Evolutionary conservation across 2,888 invertebrate species (phyloP).

Genomic region (Mongoloraphidia duomilia): DNA sequence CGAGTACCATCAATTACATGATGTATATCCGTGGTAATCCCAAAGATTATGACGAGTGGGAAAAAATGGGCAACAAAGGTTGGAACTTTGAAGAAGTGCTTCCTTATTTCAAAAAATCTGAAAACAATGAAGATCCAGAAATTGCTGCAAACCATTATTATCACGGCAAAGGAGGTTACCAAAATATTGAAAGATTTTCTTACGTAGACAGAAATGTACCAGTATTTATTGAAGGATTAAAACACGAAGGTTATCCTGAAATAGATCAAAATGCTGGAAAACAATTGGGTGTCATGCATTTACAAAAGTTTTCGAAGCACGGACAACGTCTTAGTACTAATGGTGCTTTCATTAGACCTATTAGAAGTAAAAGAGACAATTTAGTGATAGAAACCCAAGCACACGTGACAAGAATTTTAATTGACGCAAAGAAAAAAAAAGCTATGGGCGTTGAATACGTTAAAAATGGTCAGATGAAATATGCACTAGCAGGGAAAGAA

Average conservation of each 20-base stretch:
- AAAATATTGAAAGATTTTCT: constrained; percentile 47
- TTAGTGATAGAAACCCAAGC: constrained; percentile 36
- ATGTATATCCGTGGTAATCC: constrained; percentile 45
- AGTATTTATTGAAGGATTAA: constrained; percentile 42
- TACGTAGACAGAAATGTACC: constrained; percentile 43
- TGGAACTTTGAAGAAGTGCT: constrained; percentile 50
- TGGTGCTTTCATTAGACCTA: constrained; percentile 49
- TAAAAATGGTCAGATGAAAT: constrained; percentile 30
- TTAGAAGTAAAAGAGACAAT: constrained; percentile 37
- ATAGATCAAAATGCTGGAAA: constrained; percentile 41
- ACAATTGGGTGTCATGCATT: constrained; percentile 44
- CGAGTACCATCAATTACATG: constrained; percentile 51
- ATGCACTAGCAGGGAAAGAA: constrained; percentile 40
- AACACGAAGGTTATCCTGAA: constrained; percentile 43
- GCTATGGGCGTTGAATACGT: constrained; percentile 38
- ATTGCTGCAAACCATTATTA: constrained; percentile 35
- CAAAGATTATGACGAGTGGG: constrained; percentile 51
- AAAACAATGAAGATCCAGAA: constrained; percentile 43
- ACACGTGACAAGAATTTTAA: constrained; percentile 39
- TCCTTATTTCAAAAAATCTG: constrained; percentile 55
- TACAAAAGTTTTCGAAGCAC: constrained; percentile 45
- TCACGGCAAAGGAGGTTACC: constrained; percentile 46
- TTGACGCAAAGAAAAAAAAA: constrained; percentile 36
- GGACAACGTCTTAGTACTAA: constrained; percentile 48
- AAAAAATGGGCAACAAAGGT: constrained; percentile 41